Conservation (phyloP, 2,113 vertebrate genomes). For the Sterrhoptilus dennistouni region DNA sequence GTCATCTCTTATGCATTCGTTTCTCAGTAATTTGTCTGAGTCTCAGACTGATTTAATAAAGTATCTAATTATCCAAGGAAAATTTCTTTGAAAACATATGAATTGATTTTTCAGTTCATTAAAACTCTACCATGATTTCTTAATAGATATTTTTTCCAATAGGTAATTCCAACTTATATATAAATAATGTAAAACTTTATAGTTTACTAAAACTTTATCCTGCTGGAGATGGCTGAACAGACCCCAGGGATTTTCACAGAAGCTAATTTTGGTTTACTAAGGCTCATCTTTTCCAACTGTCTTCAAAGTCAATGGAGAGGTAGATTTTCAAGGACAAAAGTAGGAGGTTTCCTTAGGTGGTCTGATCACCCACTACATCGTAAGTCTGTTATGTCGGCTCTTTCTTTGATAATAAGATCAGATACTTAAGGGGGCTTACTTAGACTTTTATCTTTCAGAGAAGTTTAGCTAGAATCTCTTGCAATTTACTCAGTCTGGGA, state of each 20-base stretch:
- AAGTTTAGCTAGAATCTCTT: neutral
- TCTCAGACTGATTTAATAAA: neutral
- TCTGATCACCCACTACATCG: neutral
- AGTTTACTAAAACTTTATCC: neutral
- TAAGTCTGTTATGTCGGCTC: neutral
- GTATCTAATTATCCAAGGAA: constrained; percentile 13
- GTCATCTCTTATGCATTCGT: neutral
- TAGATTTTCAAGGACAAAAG: neutral
- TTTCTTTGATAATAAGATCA: neutral
- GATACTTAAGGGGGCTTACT: neutral
- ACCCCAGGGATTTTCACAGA: neutral
- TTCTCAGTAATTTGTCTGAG: constrained; percentile 3
- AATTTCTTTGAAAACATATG: constrained; percentile 3
- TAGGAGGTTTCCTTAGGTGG: neutral
- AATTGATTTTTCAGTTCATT: constrained; percentile 29
- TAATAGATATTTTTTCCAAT: neutral
- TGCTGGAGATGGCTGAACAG: neutral
- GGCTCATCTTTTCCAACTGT: neutral
- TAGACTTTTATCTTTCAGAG: neutral
- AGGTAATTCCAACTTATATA: constrained; percentile 4
- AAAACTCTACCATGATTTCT: neutral
- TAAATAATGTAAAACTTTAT: neutral
- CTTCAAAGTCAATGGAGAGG: neutral
- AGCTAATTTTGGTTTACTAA: neutral
- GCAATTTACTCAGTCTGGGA: neutral